A percentile compares a stretch with the other conserved stretches of the same genome.
phyloP scores from a whole-genome alignment of 2,797 vertebrate genomes.

The Pseudocheirus occidentalis region DNA sequence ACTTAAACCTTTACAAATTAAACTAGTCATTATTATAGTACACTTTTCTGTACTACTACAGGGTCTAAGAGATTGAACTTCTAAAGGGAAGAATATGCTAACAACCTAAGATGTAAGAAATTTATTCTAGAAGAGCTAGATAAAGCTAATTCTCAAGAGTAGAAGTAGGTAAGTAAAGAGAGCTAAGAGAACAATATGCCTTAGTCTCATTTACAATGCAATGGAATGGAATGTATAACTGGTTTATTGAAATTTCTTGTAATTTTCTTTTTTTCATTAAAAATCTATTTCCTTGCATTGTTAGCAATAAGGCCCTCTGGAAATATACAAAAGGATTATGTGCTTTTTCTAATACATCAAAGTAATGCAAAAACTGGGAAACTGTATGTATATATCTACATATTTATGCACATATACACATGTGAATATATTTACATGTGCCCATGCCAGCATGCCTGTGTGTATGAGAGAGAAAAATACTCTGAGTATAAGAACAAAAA shows the following conservation, averaged over 20 bases:
- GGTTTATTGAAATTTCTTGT: neutral
- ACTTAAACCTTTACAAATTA: neutral
- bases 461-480: neutral
- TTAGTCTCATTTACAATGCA: neutral
- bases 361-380: neutral
- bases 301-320: neutral
- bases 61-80: neutral
- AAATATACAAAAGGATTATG: neutral
- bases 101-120: neutral
- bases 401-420: no score
- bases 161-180: neutral
- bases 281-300: neutral
- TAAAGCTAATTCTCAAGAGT: neutral
- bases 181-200: neutral
- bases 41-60: neutral
- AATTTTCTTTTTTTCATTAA: neutral
- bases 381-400: neutral
- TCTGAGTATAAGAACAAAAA: neutral
- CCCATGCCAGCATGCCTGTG: rapidly evolving
- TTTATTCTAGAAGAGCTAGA: neutral
- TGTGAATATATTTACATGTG: no score
- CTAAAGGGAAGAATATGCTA: neutral
- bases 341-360: neutral
- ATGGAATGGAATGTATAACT: neutral
- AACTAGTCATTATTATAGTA: neutral